Base-by-base conservation (phyloP, 1,140 invertebrate species). In the Tribolium madens region DNA sequence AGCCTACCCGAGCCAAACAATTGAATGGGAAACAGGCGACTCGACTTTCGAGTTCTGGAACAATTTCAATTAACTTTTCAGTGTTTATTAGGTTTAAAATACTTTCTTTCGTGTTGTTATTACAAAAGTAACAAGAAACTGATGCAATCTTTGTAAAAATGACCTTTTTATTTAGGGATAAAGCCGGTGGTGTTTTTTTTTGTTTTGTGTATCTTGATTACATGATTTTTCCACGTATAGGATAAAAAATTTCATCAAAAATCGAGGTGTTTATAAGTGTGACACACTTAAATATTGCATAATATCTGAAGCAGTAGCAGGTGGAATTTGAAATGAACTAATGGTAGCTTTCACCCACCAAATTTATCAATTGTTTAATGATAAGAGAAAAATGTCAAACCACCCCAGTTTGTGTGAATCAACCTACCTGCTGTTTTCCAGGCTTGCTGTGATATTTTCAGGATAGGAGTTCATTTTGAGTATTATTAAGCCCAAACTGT, bases 371-470 rank as follows among this genome's bases (percentile, higher is more conserved):
- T 68, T 9, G 36, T 26, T 36, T 15, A 5, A 47, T 64, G 15
- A 1, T 17, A 6, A 17, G 3, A 9, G 13, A 26, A 60, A 31
- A 78, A 52, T 42, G 57, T 10, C 6, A 12, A 31, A 73, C 17
- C 31, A 36, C 46, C 31, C 36, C 21, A 76, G 48, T 53, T 48
- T 21, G 26, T 1, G n/a, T 1, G n/a, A 13, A 33, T 33, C 36
- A 33, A 17, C 48, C 48, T 76, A 84, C 83, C 83, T 83, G 80
- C 80, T 82, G 52, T 83, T 83, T 77, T 84, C 83, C 80, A 84
- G 79, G 76, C 76, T 83, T 10, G 78, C 76, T 15, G 79, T 82
- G 69, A 84, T 80, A 57, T 83, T 83, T 69, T 83, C 83, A 3
- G 75, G 71, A 69, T 81, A 83, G 1, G 77, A 77, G 70, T 81